Percentiles rank a stretch among this genome's conserved stretches.
These are phyloP conservation scores for Psilopogon haemacephalus DNA, from an alignment of 2,113 vertebrate species.

Conservation along the genomic window DNA sequence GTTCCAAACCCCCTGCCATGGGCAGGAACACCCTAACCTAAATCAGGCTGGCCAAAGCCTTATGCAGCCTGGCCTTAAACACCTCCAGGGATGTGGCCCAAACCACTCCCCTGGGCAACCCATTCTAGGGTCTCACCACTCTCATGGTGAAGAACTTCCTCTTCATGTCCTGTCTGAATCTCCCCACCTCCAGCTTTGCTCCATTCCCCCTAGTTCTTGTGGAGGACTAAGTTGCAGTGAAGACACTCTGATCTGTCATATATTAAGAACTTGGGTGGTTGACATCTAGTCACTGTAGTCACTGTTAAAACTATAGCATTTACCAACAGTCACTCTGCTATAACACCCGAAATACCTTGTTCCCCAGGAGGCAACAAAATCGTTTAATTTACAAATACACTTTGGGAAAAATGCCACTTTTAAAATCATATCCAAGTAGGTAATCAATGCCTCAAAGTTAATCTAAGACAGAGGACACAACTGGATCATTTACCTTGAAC, in stretches of 20 bases:
- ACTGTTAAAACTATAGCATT: not conserved
- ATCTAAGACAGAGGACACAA: not conserved
- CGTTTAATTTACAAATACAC: not conserved
- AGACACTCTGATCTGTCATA: not conserved
- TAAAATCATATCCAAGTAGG: not conserved
- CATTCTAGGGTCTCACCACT: no score
- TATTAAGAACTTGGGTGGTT: not conserved
- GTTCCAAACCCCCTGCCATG: no score
- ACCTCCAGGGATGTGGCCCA: no score
- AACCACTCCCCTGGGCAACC: no score
- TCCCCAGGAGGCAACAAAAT: not conserved
- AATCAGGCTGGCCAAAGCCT: no score
- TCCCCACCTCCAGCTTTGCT: no score
- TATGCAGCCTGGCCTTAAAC: no score
- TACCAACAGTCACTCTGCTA: not conserved
- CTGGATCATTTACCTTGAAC: not conserved
- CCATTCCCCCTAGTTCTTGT: no score
- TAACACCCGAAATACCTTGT: not conserved
- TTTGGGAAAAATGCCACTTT: not conserved
- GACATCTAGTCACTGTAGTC: not conserved
- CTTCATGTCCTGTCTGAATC: no score
- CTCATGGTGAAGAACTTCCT: no score
- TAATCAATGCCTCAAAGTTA: slow-evolving; percentile 18
- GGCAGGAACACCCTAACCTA: no score
- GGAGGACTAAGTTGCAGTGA: not conserved